Percentiles rank a stretch among this genome's conserved stretches.
Conservation (phyloP, 2,888 invertebrate genomes). For the Ptilodon capucinus region DNA sequence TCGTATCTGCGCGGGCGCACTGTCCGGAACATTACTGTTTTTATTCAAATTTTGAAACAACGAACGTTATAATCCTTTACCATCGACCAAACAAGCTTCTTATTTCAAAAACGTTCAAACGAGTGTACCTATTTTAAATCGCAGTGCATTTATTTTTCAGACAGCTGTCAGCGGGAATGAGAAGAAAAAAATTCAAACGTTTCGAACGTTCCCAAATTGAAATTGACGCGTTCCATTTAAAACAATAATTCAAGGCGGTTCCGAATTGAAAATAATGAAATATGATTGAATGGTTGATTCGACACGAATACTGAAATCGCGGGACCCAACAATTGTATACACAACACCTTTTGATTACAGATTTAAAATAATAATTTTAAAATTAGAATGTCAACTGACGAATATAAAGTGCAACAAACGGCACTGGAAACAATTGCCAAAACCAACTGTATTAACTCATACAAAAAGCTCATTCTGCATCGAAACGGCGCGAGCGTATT, state of each 20-base stretch:
- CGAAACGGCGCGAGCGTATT: no score
- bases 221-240: constrained; percentile 79
- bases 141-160: constrained; percentile 46
- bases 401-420: no score
- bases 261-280: constrained; percentile 73
- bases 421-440: no score
- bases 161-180: constrained; percentile 52
- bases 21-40: constrained; percentile 77
- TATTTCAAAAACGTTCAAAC: constrained; percentile 3
- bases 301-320: neutral
- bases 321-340: neutral
- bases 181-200: constrained; percentile 49
- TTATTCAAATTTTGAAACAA: constrained; percentile 67
- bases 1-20: constrained; percentile 53
- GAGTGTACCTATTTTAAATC: constrained; percentile 40
- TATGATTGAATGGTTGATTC: constrained; percentile 51
- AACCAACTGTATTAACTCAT: no score
- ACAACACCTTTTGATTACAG: neutral
- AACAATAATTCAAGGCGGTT: constrained; percentile 66
- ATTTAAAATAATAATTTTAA: no score
- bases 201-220: constrained; percentile 67
- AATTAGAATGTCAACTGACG: no score
- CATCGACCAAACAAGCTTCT: constrained; percentile 14
- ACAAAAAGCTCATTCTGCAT: no score
- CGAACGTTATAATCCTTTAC: constrained; percentile 9